A percentile compares a stretch with the other conserved stretches of the same genome.
phyloP scores from a whole-genome alignment of 2,797 vertebrate genomes.

The Ptychobarbus kaznakovi region DNA sequence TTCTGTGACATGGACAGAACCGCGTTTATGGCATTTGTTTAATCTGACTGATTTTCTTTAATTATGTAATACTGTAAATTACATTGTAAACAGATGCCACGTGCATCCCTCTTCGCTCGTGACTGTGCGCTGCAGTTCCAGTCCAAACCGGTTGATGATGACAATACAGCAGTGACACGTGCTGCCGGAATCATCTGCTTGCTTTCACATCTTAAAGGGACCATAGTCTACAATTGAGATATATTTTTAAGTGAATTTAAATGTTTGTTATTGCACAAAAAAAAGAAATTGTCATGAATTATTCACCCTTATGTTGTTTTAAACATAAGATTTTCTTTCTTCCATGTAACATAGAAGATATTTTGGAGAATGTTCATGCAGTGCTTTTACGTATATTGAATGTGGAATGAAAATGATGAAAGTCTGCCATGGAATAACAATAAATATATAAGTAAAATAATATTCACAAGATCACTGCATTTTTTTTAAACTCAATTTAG shows the following conservation, averaged over 20 bases:
- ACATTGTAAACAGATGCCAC: conserved; percentile 50
- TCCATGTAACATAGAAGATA: background rate
- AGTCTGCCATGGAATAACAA: background rate
- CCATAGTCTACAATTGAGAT: background rate
- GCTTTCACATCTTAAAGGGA: conserved; percentile 22
- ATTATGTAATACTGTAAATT: background rate
- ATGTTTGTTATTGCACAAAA: background rate
- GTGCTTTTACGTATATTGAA: background rate
- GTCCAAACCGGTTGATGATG: conserved; percentile 57
- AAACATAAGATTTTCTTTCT: background rate
- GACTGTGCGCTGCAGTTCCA: conserved; percentile 33
- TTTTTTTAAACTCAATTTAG: too few species aligned
- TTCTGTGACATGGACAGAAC: background rate
- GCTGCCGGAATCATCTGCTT: background rate
- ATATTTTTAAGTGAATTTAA: background rate
- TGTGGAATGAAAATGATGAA: background rate
- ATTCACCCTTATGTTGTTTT: background rate
- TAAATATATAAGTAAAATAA: too few species aligned
- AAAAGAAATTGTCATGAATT: background rate
- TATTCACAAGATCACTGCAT: too few species aligned
- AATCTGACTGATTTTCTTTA: background rate
- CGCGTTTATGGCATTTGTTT: background rate
- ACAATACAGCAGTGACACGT: conserved; percentile 18
- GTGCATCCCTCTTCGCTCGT: conserved; percentile 23
- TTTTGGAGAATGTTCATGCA: background rate